Evolutionary conservation across 2,113 vertebrate genomes (phyloP).

Genomic region (Elaphurus davidianus): DNA sequence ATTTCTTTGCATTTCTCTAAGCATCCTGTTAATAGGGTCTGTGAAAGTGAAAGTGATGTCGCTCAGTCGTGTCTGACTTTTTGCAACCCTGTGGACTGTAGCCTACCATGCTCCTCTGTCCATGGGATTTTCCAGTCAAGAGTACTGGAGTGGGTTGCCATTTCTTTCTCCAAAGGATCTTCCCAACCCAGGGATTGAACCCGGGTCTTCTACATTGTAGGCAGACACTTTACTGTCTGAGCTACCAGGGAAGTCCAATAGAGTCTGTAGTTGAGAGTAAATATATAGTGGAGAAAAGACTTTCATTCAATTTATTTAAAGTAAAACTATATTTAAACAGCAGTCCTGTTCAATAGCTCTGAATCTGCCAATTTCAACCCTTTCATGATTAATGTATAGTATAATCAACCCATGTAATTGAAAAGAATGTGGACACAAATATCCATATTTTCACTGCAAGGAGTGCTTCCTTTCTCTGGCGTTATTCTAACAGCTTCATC

Average conservation of each 20-base stretch:
- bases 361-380: background rate
- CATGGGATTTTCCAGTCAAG: background rate
- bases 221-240: background rate
- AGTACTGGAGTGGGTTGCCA: background rate
- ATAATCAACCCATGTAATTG: background rate
- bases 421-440: background rate
- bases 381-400: background rate
- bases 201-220: background rate
- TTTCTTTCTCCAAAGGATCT: background rate
- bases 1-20: background rate
- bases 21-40: background rate
- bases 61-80: background rate
- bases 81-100: background rate
- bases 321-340: conserved; percentile 2
- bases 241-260: background rate
- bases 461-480: background rate
- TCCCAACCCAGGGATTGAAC: background rate
- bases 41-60: background rate
- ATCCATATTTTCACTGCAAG: background rate
- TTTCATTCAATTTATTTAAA: conserved; percentile 57
- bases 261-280: conserved; percentile 36
- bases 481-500: background rate
- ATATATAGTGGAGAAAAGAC: conserved; percentile 55
- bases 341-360: background rate
- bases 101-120: background rate